Base-by-base conservation (phyloP, 2,888 invertebrate species). In the Diloba caeruleocephala region DNA sequence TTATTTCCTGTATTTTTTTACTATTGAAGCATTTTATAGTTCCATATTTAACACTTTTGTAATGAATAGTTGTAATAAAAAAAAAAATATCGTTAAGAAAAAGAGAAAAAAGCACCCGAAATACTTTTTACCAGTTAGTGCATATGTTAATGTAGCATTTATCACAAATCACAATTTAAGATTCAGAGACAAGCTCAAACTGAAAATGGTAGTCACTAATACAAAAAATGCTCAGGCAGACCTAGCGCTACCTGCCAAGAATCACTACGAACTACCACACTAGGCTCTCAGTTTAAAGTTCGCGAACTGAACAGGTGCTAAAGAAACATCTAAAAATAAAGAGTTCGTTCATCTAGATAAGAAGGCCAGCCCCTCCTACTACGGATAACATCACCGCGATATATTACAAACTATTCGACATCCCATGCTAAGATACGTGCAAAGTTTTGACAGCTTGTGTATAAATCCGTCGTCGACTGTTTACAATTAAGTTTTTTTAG, bases 401-500 rank as follows among this genome's bases (percentile, higher is more conserved):
- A 67, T 43, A 53, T 61, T 15, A 50, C 57, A 26, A 65, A 59
- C 14, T 45, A 49, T 32, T 55, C 59, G 51, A 65, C 53, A 49
- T 41, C 21, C 29, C 42, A 26, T 32, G 33, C 56, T 55, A 46
- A 60, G 36, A 46, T 57, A 63, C 62, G 59, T 53, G 32, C 43
- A 44, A 28, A 48, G 29, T 71, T 67, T 71, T 77, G 82, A 81
- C 81, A 64, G 53, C 10, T 29, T 84, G 86, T 87, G 57, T 88
- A 86, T 77, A 82, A 76, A 86, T 90, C 91, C 67, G 72, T 92
- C 89, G 73, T 88, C 91, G 92, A 33, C 53, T 91, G 86, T 92
- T 92, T 91, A 88, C 79, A 62, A 89, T 92, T 79, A 88, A 83
- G 76, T 74, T 72, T 65, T 67, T 58, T 64, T 38, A 60, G 78